phyloP scores from a whole-genome alignment of 1,140 invertebrate genomes.

The Drosophila lowei region DNA sequence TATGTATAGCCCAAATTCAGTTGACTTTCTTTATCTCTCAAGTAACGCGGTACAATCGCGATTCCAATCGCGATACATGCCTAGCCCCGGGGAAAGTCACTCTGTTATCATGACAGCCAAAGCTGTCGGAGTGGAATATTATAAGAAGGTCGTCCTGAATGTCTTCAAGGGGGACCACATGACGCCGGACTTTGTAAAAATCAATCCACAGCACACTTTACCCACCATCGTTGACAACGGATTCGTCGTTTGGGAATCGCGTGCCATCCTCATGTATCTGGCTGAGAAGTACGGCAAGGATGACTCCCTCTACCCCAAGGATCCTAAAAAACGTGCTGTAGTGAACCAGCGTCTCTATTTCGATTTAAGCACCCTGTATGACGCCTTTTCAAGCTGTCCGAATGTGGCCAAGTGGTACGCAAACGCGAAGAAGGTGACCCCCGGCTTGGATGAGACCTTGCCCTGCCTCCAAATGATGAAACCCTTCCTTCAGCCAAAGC shows the following conservation, averaged over 20 bases:
- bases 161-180: constrained; percentile 86
- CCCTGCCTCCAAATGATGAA: too few relatives aligned
- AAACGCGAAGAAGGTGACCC: constrained; percentile 39
- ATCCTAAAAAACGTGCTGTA: constrained; percentile 86
- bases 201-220: constrained; percentile 85
- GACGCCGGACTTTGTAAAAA: constrained; percentile 88
- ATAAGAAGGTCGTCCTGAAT: constrained; percentile 87
- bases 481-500: too few relatives aligned
- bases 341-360: constrained; percentile 90
- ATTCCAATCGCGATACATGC: constrained; percentile 86
- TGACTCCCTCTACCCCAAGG: constrained; percentile 87
- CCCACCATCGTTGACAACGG: constrained; percentile 88
- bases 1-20: constrained; percentile 25
- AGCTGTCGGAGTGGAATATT: constrained; percentile 88
- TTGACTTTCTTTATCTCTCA: constrained; percentile 10
- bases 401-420: constrained; percentile 51
- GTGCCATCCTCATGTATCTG: constrained; percentile 89
- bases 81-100: constrained; percentile 88
- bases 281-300: constrained; percentile 87
- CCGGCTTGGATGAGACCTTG: constrained; percentile 49
- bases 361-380: constrained; percentile 87
- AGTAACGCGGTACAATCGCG: neutral
- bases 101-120: constrained; percentile 87
- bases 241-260: constrained; percentile 87
- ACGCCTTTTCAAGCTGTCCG: constrained; percentile 83